These are phyloP conservation scores for Escarpia spicata DNA, from an alignment of 2,888 invertebrate species.

Conservation along the genomic window DNA sequence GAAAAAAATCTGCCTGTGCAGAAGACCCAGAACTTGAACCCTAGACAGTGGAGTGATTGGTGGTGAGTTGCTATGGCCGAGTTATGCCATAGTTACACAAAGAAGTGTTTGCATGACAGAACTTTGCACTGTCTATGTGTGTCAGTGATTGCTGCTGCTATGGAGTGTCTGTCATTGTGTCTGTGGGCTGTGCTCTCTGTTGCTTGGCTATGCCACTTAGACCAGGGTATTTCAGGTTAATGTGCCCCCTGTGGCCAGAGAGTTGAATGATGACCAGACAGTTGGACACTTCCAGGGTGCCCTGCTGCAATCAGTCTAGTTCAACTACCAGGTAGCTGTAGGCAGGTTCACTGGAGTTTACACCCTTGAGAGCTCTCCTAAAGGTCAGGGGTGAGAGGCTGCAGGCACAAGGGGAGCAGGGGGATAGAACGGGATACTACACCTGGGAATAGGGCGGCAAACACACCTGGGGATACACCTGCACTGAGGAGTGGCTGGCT, in stretches of 20 bases:
- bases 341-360: background rate
- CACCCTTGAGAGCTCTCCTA: background rate
- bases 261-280: background rate
- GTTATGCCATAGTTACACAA: background rate
- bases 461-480: background rate
- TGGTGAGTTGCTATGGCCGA: background rate
- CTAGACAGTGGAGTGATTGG: no score
- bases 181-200: background rate
- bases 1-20: no score
- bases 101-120: background rate
- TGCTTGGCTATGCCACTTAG: background rate
- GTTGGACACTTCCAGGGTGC: background rate
- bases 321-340: background rate
- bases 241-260: background rate
- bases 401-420: background rate
- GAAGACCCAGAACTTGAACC: no score
- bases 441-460: background rate
- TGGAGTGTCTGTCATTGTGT: background rate
- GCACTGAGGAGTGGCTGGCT: background rate
- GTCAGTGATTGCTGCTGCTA: background rate
- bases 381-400: background rate
- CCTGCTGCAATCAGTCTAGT: background rate
- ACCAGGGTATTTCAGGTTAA: slow-evolving; percentile 1
- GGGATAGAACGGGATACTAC: background rate
- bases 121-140: background rate